Conservation (phyloP, 2,888 invertebrate genomes). For the Galeopsomyia nigrocyanea region DNA sequence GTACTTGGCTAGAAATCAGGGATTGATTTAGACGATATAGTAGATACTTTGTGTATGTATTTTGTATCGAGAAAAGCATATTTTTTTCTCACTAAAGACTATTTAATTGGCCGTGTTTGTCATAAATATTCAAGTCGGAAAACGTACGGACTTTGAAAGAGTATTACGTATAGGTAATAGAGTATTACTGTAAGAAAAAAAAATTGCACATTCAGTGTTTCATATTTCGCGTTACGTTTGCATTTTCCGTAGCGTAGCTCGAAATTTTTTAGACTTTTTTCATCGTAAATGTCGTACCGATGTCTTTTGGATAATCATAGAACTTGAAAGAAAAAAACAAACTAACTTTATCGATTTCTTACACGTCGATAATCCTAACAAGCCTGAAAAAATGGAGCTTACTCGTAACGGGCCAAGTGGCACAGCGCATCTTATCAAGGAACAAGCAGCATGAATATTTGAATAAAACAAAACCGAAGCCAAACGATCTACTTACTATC, state of each 20-base stretch:
- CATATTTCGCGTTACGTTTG: slow-evolving; percentile 32
- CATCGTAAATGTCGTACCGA: neutral
- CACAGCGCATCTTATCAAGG: slow-evolving; percentile 40
- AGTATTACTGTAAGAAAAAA: slow-evolving; percentile 42
- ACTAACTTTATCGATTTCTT: slow-evolving; percentile 33
- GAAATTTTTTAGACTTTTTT: slow-evolving; percentile 38
- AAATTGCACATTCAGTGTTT: slow-evolving; percentile 43
- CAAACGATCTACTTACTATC: slow-evolving; percentile 50
- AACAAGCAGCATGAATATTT: slow-evolving; percentile 20
- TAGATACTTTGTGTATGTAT: slow-evolving; percentile 38
- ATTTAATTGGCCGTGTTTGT: slow-evolving; percentile 19
- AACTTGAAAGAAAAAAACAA: slow-evolving; percentile 25
- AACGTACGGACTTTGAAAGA: slow-evolving; percentile 37
- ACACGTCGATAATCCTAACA: slow-evolving; percentile 33
- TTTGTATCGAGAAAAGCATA: slow-evolving; percentile 38
- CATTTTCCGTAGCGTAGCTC: slow-evolving; percentile 28
- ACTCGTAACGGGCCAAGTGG: slow-evolving; percentile 43
- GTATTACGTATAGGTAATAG: slow-evolving; percentile 44
- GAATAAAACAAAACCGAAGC: slow-evolving; percentile 34
- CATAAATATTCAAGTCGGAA: slow-evolving; percentile 10
- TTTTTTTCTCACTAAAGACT: slow-evolving; percentile 29
- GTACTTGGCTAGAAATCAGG: slow-evolving; percentile 42
- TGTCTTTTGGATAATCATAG: too few species aligned
- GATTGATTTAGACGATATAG: slow-evolving; percentile 42
- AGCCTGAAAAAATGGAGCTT: slow-evolving; percentile 47